A percentile compares a stretch with the other conserved stretches of the same genome.
These are phyloP conservation scores for Atopsyche davidsoni DNA, from an alignment of 1,140 invertebrate genomes.

Conservation along the genomic window DNA sequence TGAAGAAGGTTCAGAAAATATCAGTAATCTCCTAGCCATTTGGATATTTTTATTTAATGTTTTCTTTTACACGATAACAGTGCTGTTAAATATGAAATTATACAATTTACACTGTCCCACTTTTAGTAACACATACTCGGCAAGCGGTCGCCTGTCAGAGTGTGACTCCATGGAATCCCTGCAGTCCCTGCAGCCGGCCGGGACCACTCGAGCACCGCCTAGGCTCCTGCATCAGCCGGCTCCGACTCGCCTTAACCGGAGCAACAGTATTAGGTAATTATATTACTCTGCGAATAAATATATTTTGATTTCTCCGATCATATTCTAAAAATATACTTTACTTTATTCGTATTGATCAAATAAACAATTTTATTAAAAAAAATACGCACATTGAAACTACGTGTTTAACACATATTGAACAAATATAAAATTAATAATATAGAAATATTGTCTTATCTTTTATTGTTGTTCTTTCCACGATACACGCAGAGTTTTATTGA, in stretches of 20 bases:
- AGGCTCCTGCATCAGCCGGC: constrained; percentile 35
- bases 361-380: too few species aligned
- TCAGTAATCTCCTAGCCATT: neutral
- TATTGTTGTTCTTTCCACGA: too few species aligned
- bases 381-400: too few species aligned
- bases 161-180: constrained; percentile 59
- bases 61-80: neutral
- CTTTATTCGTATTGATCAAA: too few species aligned
- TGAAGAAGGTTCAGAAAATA: too few species aligned
- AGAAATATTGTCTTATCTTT: too few species aligned
- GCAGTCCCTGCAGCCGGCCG: constrained; percentile 43
- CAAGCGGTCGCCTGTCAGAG: constrained; percentile 57
- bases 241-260: constrained; percentile 70
- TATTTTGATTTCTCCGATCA: too few species aligned
- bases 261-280: constrained; percentile 85
- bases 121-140: constrained; percentile 59
- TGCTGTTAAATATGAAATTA: neutral
- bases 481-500: too few species aligned
- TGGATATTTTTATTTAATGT: neutral
- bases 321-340: too few species aligned
- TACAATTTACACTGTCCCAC: constrained; percentile 30
- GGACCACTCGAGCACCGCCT: constrained; percentile 36
- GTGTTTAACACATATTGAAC: too few species aligned
- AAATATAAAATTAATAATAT: too few species aligned
- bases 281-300: too few species aligned